Percentiles rank a stretch among this genome's conserved stretches.
Evolutionary conservation across 2,113 vertebrate genomes (phyloP).

Genomic region (Prinia subflava): DNA sequence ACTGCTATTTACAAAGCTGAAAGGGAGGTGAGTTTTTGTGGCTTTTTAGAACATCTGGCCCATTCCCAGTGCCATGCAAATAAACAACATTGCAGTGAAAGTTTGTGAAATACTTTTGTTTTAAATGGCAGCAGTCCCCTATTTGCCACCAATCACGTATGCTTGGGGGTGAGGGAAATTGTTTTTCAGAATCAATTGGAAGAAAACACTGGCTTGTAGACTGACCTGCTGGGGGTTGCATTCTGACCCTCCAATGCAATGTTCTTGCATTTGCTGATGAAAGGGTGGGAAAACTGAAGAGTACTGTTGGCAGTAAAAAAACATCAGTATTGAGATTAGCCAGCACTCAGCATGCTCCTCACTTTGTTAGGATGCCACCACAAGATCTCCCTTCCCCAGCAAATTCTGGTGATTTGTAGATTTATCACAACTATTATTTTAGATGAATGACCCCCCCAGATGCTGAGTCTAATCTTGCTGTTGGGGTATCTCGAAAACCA

Average conservation of each 20-base stretch:
- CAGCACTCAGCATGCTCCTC: rapidly evolving
- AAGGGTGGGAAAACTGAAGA: background rate
- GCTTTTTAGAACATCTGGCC: background rate
- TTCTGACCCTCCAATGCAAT: background rate
- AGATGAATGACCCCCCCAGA: background rate
- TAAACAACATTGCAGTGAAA: background rate
- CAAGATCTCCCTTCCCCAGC: background rate
- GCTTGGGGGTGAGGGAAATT: background rate
- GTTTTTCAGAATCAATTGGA: background rate
- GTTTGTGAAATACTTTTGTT: background rate
- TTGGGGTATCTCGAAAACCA: background rate
- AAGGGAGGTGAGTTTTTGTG: background rate
- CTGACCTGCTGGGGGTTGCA: background rate
- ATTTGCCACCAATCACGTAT: background rate
- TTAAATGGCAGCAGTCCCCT: background rate
- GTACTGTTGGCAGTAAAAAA: background rate
- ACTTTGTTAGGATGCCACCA: background rate
- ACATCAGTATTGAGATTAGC: background rate
- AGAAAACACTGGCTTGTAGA: background rate
- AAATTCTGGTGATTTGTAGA: background rate
- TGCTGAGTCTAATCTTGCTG: background rate
- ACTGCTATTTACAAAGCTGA: background rate
- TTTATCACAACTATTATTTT: background rate
- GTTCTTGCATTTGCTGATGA: background rate
- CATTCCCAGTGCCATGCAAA: background rate